Percentiles rank a stretch among this genome's conserved stretches.
phyloP scores from a whole-genome alignment of 2,888 invertebrate species.

The Azorinus chamasolen region DNA sequence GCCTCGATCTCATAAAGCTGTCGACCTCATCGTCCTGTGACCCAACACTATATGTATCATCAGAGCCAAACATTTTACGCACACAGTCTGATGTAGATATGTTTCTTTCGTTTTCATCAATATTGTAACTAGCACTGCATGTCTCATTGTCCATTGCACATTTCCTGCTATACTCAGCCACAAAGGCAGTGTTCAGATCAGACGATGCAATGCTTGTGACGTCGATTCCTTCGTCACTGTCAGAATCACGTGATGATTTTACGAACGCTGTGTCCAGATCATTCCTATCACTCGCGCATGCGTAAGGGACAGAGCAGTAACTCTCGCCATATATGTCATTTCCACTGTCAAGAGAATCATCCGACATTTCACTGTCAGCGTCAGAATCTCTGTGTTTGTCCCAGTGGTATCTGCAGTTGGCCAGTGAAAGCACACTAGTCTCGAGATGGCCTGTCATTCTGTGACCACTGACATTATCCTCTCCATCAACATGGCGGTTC shows the following conservation, averaged over 20 bases:
- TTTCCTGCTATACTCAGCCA: slow-evolving; percentile 4
- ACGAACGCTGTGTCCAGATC: slow-evolving; percentile 38
- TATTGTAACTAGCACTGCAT: background rate
- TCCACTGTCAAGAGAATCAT: slow-evolving; percentile 3
- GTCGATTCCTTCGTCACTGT: slow-evolving; percentile 52
- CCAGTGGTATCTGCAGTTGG: slow-evolving; percentile 30
- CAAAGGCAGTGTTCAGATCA: slow-evolving; percentile 41
- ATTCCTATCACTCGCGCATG: background rate
- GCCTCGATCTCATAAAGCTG: slow-evolving; percentile 42
- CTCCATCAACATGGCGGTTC: no score
- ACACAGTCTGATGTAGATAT: slow-evolving; percentile 7
- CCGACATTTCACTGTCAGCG: slow-evolving; percentile 19
- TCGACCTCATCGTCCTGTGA: slow-evolving; percentile 43
- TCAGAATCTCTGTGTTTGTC: slow-evolving; percentile 19
- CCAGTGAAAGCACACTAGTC: slow-evolving; percentile 2
- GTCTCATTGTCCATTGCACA: background rate
- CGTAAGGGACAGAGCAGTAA: background rate
- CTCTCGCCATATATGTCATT: slow-evolving; percentile 1
- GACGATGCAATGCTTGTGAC: slow-evolving; percentile 40
- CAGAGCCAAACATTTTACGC: slow-evolving; percentile 7
- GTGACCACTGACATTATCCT: no score
- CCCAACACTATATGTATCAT: background rate
- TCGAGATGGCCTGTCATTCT: no score
- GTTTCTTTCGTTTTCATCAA: slow-evolving; percentile 6
- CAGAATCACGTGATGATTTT: slow-evolving; percentile 26